A percentile compares a stretch with the other conserved stretches of the same genome.
These are phyloP conservation scores for Podilymbus podiceps DNA, from an alignment of 2,113 vertebrate species.

Conservation along the genomic window DNA sequence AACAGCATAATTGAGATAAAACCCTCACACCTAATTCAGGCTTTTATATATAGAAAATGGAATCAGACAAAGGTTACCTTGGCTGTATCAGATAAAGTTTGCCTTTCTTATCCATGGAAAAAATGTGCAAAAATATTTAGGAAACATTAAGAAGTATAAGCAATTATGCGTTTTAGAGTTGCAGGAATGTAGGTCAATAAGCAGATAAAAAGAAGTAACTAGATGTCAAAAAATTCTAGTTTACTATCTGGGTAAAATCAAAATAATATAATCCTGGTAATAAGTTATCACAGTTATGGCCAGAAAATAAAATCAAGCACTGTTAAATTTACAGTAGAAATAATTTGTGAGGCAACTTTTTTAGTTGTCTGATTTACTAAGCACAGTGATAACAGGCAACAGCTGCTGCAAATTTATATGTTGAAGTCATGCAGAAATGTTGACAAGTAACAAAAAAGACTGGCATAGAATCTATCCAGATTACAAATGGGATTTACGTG, in stretches of 20 bases:
- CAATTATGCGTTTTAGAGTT: background rate
- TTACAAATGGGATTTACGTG: background rate
- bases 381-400: slow-evolving; percentile 9
- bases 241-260: background rate
- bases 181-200: background rate
- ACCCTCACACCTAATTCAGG: background rate
- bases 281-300: background rate
- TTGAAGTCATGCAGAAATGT: background rate
- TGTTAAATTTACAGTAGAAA: slow-evolving; percentile 2
- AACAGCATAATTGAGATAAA: background rate
- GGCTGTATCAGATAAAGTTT: background rate
- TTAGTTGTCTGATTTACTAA: background rate
- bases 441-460: slow-evolving; percentile 9
- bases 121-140: background rate
- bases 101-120: background rate
- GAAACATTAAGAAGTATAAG: background rate
- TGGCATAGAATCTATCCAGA: background rate
- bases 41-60: background rate
- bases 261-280: background rate
- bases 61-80: background rate
- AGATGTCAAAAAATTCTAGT: background rate
- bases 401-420: slow-evolving; percentile 29
- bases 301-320: background rate
- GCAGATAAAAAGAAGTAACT: background rate
- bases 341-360: background rate